Evolutionary conservation across 2,888 invertebrate genomes (phyloP).

Genomic region (Heliconius charithonia): DNA sequence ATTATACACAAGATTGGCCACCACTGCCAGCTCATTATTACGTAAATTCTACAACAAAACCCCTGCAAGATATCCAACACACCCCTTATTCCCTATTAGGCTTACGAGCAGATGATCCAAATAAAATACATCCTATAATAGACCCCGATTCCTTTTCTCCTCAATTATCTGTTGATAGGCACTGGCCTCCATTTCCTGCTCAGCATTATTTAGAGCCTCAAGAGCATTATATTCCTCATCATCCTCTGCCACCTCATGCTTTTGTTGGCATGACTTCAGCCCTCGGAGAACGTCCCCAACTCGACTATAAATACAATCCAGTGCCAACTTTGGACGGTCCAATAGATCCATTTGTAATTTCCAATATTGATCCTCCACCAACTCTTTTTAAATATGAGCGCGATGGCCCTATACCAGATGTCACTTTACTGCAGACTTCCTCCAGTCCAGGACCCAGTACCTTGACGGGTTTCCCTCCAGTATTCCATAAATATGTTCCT

Average conservation of each 20-base stretch:
- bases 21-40: conserved; percentile 75
- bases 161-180: conserved; percentile 68
- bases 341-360: conserved; percentile 71
- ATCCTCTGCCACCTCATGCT: conserved; percentile 73
- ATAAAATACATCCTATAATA: conserved; percentile 64
- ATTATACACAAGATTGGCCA: conserved; percentile 72
- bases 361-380: conserved; percentile 67
- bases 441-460: conserved; percentile 72
- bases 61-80: conserved; percentile 58
- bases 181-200: conserved; percentile 79
- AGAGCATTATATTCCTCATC: conserved; percentile 66
- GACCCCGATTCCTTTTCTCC: conserved; percentile 73
- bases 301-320: conserved; percentile 74
- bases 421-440: conserved; percentile 65
- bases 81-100: conserved; percentile 76
- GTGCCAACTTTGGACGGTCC: conserved; percentile 71
- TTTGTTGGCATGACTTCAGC: conserved; percentile 77
- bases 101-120: conserved; percentile 70
- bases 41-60: conserved; percentile 70
- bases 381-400: conserved; percentile 75
- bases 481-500: conserved; percentile 78
- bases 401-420: conserved; percentile 75
- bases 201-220: conserved; percentile 74
- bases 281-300: conserved; percentile 71
- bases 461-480: conserved; percentile 76